Base-by-base conservation (phyloP, 2,888 invertebrate species). In the Pyrocoelia pectoralis region DNA sequence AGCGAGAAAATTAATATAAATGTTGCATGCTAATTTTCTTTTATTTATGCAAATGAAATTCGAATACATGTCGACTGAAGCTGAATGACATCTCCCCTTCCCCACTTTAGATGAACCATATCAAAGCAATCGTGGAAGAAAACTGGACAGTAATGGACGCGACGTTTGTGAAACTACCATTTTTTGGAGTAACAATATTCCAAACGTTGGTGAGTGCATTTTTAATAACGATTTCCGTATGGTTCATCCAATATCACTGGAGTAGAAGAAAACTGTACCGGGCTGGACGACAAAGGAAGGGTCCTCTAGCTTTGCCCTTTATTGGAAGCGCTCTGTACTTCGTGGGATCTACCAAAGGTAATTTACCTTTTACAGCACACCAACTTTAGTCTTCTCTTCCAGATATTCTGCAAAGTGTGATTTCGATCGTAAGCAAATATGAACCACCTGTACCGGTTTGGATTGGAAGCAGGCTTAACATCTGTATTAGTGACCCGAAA, bases 281-380 rank as follows among this genome's bases (percentile, higher is more conserved):
- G 48, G 67, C 58, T 14, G 68, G 74, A 4, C 58, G 48, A 0
- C 59, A 70, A 46, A 13, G 72, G 13, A 65, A 68, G 9, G 76
- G 76, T 18, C 76, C 76, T 1, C 62, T 66, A 13, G 62, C 70
- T 1, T 53, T 72, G 1, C 76, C 76, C 1, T 38, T 76, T 10
- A 61, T 76, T 14, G 76, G 76, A 19, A 74, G 71, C 17, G 69
- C 71, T 1, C 56, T 72, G 3, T 66, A 61, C 49, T 74, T 75
- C 60, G 40, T 71, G 4, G 73, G 73, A 50, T 68, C 65, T 10
- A 67, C 72, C n/a, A 56, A 40, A 48, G 62, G 67, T 67, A 19
- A 64, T 48, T 17, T 28, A 1, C 8, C 5, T 13, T 17, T 18
- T 55, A 41, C 13, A 3, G 2, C 3, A 10, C 9, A 8, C 10